Conservation (phyloP, 2,797 vertebrate genomes). For the Dicrostonyx torquatus region DNA sequence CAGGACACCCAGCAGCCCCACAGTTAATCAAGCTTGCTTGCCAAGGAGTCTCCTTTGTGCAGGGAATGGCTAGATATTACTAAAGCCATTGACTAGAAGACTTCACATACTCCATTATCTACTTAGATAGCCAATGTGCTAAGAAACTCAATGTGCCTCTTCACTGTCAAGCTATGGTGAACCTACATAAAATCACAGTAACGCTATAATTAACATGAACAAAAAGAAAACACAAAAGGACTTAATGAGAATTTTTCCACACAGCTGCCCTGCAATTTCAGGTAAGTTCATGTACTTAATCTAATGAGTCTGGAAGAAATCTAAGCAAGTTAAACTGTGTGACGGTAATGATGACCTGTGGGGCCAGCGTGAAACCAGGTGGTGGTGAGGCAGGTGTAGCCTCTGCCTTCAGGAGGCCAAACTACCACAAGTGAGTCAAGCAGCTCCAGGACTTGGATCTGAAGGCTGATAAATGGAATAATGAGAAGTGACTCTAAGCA, state of each 20-base stretch:
- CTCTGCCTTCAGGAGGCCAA: not conserved
- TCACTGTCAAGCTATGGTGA: conserved; percentile 17
- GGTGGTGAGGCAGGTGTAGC: not conserved
- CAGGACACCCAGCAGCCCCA: not conserved
- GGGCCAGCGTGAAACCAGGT: not conserved
- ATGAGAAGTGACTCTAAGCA: conserved; percentile 1
- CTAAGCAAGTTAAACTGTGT: not conserved
- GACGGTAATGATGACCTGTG: not conserved
- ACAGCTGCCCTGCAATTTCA: not conserved
- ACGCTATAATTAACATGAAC: not conserved
- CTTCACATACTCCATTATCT: not conserved
- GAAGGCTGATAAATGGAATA: not conserved
- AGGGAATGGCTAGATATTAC: not conserved
- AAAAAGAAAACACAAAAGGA: not conserved
- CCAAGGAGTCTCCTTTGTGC: not conserved
- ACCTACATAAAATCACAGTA: not conserved
- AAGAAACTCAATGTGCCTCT: conserved; percentile 26
- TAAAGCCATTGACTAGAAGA: not conserved
- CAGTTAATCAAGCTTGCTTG: not conserved
- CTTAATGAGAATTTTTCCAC: not conserved
- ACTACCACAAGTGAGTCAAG: not conserved
- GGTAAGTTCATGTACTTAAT: not conserved
- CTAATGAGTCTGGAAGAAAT: conserved; percentile 5
- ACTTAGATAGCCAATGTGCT: not conserved
- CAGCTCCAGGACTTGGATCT: not conserved